Percentiles rank a stretch among this genome's conserved stretches.
Evolutionary conservation across 2,888 invertebrate genomes (phyloP).

Genomic region (Diplolepis rosae): DNA sequence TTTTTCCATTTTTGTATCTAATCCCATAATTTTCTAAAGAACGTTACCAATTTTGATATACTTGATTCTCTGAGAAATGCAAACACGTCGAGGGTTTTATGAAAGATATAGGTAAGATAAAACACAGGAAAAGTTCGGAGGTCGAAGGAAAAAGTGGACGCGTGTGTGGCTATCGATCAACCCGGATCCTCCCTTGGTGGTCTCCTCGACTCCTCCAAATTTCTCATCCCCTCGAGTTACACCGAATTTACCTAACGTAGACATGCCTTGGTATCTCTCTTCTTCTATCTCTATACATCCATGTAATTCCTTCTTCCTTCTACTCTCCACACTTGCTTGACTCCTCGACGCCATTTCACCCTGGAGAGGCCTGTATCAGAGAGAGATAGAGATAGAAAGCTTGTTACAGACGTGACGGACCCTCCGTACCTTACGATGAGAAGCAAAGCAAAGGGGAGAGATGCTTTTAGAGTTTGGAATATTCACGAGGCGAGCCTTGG

Average conservation of each 20-base stretch:
- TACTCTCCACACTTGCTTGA: constrained; percentile 53
- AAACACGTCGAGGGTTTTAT: constrained; percentile 13
- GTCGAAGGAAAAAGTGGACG: constrained; percentile 53
- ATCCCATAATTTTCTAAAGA: no score
- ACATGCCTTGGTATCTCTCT: constrained; percentile 56
- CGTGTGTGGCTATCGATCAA: constrained; percentile 62
- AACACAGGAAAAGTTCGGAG: constrained; percentile 45
- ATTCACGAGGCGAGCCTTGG: constrained; percentile 66
- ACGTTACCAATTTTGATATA: constrained; percentile 7
- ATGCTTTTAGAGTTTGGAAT: constrained; percentile 73
- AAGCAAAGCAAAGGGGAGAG: constrained; percentile 51
- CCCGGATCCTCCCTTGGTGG: constrained; percentile 51
- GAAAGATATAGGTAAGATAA: constrained; percentile 23
- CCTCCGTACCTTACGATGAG: constrained; percentile 65
- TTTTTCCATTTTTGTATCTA: no score
- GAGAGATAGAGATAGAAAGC: constrained; percentile 48
- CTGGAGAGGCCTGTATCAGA: constrained; percentile 58
- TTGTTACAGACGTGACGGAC: constrained; percentile 73
- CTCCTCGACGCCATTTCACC: constrained; percentile 46
- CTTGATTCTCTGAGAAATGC: constrained; percentile 15
- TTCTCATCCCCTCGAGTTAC: constrained; percentile 65
- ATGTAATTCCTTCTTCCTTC: constrained; percentile 49
- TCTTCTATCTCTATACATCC: constrained; percentile 61
- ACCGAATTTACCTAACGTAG: constrained; percentile 71
- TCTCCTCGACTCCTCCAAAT: constrained; percentile 55